Base-by-base conservation (phyloP, 2,888 invertebrate genomes). In the Phalangium opilio region DNA sequence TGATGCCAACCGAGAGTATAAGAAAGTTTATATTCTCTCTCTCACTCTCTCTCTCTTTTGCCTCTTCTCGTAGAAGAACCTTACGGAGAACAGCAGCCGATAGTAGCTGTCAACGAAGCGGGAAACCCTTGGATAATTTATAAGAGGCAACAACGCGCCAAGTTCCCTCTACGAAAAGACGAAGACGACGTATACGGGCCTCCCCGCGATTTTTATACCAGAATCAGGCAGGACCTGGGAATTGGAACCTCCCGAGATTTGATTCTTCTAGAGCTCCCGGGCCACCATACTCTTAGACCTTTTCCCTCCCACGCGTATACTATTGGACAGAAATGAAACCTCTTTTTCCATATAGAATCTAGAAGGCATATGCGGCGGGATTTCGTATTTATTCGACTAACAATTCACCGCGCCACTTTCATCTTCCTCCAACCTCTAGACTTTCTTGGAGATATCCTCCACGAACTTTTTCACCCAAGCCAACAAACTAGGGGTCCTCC, bases 121-220 rank as follows among this genome's bases (percentile, higher is more conserved):
- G 27, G 27, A 8, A 27, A 27, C 47, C 50, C 52, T 46, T 39
- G 52, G 50, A 49, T 52, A 52, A 52, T 52, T 52, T 52, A 52
- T 52, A 52, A 52, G 50, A 49, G 49, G 52, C 47, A 48, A 45
- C 51, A 32, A 18, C 21, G 7, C 48, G 38, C n/a, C n/a, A n/a
- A 27, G 27, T 27, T n/a, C n/a, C n/a, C n/a, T n/a, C 38, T 38
- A n/a, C 38, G 15, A 38, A 38, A 17, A 4, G 14, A 38, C 17
- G 17, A 17, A n/a, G n/a, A 12, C 43, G 43, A 17, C 12, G 27
- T 43, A 17, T n/a, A n/a, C n/a, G 17, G n/a, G n/a, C 11, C 33
- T 15, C 43, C n/a, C n/a, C n/a, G n/a, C 36, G 21, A 19, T 21
- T n/a, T 19, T 33, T 43, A 19, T 27, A 38, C 38, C n/a, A n/a